A percentile compares a stretch with the other conserved stretches of the same genome.
Conservation (phyloP, 2,113 vertebrate species). For the Hippopotamus amphibius region DNA sequence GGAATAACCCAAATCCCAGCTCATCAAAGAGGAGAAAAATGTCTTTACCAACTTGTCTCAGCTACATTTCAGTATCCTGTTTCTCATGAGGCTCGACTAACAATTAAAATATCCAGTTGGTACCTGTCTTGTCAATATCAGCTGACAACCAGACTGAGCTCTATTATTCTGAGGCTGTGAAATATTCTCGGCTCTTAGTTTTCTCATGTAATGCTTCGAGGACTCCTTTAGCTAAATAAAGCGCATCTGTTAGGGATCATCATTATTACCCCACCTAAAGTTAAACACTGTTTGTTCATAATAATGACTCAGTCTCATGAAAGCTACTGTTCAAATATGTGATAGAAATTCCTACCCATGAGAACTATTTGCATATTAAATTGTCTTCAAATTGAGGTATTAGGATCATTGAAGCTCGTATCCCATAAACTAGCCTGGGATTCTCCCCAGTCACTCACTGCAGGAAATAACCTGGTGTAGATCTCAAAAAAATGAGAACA, state of each 20-base stretch:
- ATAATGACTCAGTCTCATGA: constrained; percentile 20
- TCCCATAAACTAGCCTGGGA: neutral
- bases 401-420: neutral
- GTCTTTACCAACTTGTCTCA: constrained; percentile 66
- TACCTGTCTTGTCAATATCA: constrained; percentile 75
- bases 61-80: constrained; percentile 68
- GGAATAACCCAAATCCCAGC: constrained; percentile 30
- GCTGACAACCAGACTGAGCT: constrained; percentile 54
- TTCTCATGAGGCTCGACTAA: constrained; percentile 75
- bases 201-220: constrained; percentile 61
- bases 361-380: constrained; percentile 19
- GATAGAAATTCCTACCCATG: neutral
- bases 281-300: constrained; percentile 26
- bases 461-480: neutral
- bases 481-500: constrained; percentile 23
- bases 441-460: neutral
- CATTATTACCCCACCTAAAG: neutral
- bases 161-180: constrained; percentile 69
- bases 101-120: constrained; percentile 75
- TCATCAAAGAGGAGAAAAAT: constrained; percentile 44
- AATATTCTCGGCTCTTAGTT: constrained; percentile 45
- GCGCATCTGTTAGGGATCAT: constrained; percentile 12
- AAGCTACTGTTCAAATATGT: neutral
- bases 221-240: constrained; percentile 52
- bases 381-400: constrained; percentile 49